Evolutionary conservation across 1,140 invertebrate genomes (phyloP).

Genomic region (Ceratosolen fusciceps): DNA sequence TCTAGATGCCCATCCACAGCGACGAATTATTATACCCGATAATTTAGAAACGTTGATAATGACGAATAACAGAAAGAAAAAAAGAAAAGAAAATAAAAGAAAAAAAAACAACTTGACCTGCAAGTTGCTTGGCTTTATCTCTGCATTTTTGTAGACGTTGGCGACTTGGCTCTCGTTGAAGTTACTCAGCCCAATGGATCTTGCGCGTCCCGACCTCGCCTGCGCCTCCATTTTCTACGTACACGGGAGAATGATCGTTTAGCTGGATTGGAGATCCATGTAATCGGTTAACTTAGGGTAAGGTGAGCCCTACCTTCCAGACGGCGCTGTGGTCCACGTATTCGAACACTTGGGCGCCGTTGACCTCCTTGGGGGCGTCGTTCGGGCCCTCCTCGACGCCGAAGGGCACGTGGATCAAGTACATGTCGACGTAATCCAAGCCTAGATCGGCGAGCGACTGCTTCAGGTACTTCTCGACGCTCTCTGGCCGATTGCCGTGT

Average conservation of each 20-base stretch:
- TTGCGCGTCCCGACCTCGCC: slow-evolving; percentile 75
- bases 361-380: slow-evolving; percentile 68
- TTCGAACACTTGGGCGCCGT: slow-evolving; percentile 78
- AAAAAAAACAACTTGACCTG: no score
- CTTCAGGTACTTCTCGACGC: slow-evolving; percentile 75
- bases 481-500: slow-evolving; percentile 68
- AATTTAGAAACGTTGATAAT: no score
- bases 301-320: slow-evolving; percentile 74
- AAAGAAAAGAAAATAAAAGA: no score
- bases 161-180: slow-evolving; percentile 81
- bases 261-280: no score
- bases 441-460: slow-evolving; percentile 74
- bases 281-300: no score
- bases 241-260: not conserved
- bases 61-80: no score
- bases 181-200: slow-evolving; percentile 84
- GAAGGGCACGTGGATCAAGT: slow-evolving; percentile 80
- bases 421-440: slow-evolving; percentile 80
- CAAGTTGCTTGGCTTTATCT: slow-evolving; percentile 79
- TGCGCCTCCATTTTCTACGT: slow-evolving; percentile 82
- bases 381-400: slow-evolving; percentile 73
- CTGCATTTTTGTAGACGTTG: slow-evolving; percentile 76
- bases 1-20: no score
- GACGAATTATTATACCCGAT: no score
- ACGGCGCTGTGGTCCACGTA: slow-evolving; percentile 78